Evolutionary conservation across 2,797 vertebrate genomes (phyloP), one percentile per base, ranked within the genome.

Genomic region (Tiaroga cobitis): DNA sequence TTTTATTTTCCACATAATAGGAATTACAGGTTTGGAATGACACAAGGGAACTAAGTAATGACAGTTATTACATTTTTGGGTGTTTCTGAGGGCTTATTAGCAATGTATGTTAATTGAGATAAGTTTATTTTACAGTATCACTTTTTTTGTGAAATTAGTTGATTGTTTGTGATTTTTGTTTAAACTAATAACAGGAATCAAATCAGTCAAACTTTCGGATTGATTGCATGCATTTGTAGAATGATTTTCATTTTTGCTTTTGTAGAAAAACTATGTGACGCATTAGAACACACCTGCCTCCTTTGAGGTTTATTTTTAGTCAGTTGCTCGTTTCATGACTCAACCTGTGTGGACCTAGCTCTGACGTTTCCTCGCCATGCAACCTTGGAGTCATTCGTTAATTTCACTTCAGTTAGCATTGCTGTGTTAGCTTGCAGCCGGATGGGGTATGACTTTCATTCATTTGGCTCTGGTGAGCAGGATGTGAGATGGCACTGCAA

Each of bases 401-500:
- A 77, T 32, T 75, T 82, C 74, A 18, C 8, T 79, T 86, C 56
- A 61, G 3, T 81, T 79, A 81, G 73, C 84, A 29, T 80, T 19
- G 37, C 73, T 34, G 29, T 82, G 84, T 75, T 5, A 26, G 39
- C 3, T 18, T 18, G 26, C 67, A 76, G 72, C 69, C 77, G 54
- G 39, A 86, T 29, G 21, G 16, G 15, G 72, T 59, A 63, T 88
- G 24, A 43, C 32, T 85, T 73, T 37, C 43, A 59, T 75, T 73
- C 65, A 29, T 79, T 61, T 32, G 7, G 34, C 34, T 80, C 41
- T n/a, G 1, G 49, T 68, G 32, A 88, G 19, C 86, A 83, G 86
- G 86, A 87, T 85, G 86, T 74, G 82, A 86, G 85, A 72, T 51
- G 34, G 84, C 18, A 68, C 41, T 83, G 87, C 86, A 65, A 37